phyloP scores from a whole-genome alignment of 2,113 vertebrate species.

The Paraplagusia blochii region DNA sequence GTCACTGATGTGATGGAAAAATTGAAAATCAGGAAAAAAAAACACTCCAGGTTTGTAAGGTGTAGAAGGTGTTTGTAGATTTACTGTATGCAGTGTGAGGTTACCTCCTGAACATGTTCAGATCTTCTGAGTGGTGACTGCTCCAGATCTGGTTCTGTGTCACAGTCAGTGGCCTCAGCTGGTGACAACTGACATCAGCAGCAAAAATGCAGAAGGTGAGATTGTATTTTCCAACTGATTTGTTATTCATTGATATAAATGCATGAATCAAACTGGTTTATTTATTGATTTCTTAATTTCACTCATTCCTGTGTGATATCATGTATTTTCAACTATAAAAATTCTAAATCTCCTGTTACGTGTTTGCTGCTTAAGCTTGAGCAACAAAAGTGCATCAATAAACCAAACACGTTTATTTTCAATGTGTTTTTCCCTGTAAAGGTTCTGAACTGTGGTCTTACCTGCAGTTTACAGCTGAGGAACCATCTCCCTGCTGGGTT shows the following conservation, averaged over 20 bases:
- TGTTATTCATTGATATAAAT: too few relatives aligned
- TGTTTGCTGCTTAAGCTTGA: too few relatives aligned
- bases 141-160: slow-evolving; percentile 55
- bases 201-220: neutral
- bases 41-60: neutral
- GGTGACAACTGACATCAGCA: slow-evolving; percentile 68
- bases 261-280: too few relatives aligned
- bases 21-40: slow-evolving; percentile 1
- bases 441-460: slow-evolving; percentile 27
- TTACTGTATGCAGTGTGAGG: neutral
- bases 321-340: too few relatives aligned
- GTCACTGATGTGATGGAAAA: slow-evolving; percentile 47
- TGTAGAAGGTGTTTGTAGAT: neutral
- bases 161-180: slow-evolving; percentile 64
- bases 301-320: too few relatives aligned
- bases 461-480: slow-evolving; percentile 78
- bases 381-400: too few relatives aligned
- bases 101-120: slow-evolving; percentile 69
- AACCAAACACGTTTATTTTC: too few relatives aligned
- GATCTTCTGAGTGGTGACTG: slow-evolving; percentile 42
- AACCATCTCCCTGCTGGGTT: slow-evolving; percentile 49
- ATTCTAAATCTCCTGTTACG: too few relatives aligned
- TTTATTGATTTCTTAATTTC: too few relatives aligned
- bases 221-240: too few relatives aligned
- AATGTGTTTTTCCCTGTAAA: slow-evolving; percentile 1